A percentile compares a stretch with the other conserved stretches of the same genome.
Evolutionary conservation across 2,888 invertebrate genomes (phyloP).

Genomic region (Parnassius smintheus): DNA sequence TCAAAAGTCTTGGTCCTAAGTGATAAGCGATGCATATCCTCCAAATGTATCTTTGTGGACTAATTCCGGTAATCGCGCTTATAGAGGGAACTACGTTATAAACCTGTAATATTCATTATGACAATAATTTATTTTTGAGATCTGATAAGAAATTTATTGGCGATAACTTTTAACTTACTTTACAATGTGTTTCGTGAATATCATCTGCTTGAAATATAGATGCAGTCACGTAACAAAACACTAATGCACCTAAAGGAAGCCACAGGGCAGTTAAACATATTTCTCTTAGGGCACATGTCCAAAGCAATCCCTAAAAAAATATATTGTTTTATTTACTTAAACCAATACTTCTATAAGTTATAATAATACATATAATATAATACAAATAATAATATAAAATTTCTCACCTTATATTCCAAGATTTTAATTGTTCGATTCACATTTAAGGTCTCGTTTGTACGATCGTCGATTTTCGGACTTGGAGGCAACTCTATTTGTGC

Average conservation of each 20-base stretch:
- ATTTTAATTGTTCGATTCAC: constrained; percentile 55
- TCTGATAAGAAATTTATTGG: no score
- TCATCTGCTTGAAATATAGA: constrained; percentile 95
- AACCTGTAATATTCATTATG: constrained; percentile 81
- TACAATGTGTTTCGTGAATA: constrained; percentile 97
- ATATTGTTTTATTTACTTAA: constrained; percentile 25
- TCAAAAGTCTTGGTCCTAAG: constrained; percentile 93
- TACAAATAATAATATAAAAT: background rate
- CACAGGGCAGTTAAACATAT: constrained; percentile 91
- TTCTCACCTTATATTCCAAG: constrained; percentile 66
- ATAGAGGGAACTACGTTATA: constrained; percentile 97
- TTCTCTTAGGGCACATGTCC: constrained; percentile 88
- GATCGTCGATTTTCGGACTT: constrained; percentile 56
- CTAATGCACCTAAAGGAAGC: constrained; percentile 91
- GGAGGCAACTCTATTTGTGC: constrained; percentile 71
- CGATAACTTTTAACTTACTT: constrained; percentile 82
- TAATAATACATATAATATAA: background rate
- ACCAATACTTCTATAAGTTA: constrained; percentile 1
- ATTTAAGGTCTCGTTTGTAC: constrained; percentile 60
- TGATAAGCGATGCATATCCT: constrained; percentile 95
- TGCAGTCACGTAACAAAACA: constrained; percentile 93
- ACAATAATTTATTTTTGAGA: background rate
- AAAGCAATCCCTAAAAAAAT: constrained; percentile 79
- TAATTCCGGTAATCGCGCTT: constrained; percentile 96
- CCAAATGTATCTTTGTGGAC: constrained; percentile 96